Conservation (phyloP, 2,888 invertebrate genomes). For the Helicoverpa assulta region DNA sequence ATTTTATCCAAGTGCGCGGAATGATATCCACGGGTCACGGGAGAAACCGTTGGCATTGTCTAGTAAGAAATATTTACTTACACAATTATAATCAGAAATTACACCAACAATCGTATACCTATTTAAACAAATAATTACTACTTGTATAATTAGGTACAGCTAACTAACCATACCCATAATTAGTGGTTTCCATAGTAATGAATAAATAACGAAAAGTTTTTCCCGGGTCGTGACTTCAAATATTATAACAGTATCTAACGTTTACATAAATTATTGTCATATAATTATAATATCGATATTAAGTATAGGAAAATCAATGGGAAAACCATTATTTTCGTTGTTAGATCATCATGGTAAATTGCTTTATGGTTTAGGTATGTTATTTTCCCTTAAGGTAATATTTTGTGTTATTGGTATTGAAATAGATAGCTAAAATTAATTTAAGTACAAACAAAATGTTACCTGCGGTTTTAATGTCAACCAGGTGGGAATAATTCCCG, state of each 20-base stretch:
- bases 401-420: no score
- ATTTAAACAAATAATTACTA: not conserved
- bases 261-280: conserved; percentile 6
- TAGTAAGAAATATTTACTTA: no score
- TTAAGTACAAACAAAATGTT: no score
- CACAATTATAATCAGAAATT: no score
- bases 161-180: not conserved
- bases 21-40: no score
- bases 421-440: no score
- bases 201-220: conserved; percentile 10
- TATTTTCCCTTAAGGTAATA: no score
- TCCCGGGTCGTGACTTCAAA: conserved; percentile 20
- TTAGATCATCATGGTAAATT: not conserved
- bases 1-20: no score
- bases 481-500: no score
- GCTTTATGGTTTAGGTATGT: not conserved
- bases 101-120: not conserved
- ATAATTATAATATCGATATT: not conserved
- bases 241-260: not conserved
- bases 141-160: not conserved
- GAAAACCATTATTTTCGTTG: conserved; percentile 2
- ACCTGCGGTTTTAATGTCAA: no score
- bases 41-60: no score
- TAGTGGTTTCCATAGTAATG: conserved; percentile 8
- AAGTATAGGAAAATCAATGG: not conserved